Percentiles rank a stretch among this genome's conserved stretches.
phyloP scores from a whole-genome alignment of 2,797 vertebrate genomes.

The Phrynocephalus guinanensis region DNA sequence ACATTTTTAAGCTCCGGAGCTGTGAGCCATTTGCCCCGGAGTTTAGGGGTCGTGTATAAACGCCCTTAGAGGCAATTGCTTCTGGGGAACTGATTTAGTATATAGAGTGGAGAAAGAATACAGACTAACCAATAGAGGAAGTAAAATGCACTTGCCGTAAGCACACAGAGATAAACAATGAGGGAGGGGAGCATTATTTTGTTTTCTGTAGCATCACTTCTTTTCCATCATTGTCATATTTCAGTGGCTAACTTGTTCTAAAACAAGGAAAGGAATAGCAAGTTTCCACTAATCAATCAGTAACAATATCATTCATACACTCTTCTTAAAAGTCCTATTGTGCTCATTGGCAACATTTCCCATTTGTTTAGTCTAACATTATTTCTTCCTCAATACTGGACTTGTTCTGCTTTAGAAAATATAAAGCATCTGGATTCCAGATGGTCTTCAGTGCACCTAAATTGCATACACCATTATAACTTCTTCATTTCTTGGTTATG shows the following conservation, averaged over 20 bases:
- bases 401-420: slow-evolving; percentile 63
- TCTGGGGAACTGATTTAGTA: slow-evolving; percentile 20
- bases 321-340: slow-evolving; percentile 65
- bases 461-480: slow-evolving; percentile 52
- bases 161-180: not conserved
- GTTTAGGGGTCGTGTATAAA: no score
- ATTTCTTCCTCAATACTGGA: slow-evolving; percentile 56
- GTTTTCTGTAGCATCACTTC: slow-evolving; percentile 26
- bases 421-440: slow-evolving; percentile 75
- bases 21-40: no score
- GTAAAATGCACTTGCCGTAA: not conserved
- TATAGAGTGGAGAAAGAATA: not conserved
- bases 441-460: slow-evolving; percentile 56
- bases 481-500: slow-evolving; percentile 42
- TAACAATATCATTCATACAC: not conserved
- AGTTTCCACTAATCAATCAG: slow-evolving; percentile 34
- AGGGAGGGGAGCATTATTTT: slow-evolving; percentile 16
- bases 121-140: not conserved
- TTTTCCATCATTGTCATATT: not conserved
- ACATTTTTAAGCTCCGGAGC: no score
- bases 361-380: slow-evolving; percentile 79
- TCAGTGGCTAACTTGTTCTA: slow-evolving; percentile 5
- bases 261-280: not conserved
- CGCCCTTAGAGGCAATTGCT: slow-evolving; percentile 44
- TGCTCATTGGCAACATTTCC: slow-evolving; percentile 54